Evolutionary conservation across 1,140 invertebrate species (phyloP).

Genomic region (Laodelphax striatellus): DNA sequence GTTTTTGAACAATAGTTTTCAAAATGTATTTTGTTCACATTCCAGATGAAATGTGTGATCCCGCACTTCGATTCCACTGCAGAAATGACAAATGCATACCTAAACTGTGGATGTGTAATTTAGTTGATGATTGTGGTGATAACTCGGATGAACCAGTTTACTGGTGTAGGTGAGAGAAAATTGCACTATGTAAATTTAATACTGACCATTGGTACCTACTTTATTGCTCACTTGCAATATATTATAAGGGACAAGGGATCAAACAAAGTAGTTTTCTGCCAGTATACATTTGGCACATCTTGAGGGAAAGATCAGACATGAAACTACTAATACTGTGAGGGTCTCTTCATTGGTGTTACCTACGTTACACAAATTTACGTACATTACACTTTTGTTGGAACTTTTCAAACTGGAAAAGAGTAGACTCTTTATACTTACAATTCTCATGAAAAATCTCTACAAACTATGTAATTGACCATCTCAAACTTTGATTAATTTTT

Average conservation of each 20-base stretch:
- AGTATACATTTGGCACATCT: too few species aligned
- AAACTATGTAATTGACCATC: too few species aligned
- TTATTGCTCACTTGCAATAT: background rate
- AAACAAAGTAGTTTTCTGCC: too few species aligned
- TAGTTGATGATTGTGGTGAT: constrained; percentile 86
- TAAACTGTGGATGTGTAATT: constrained; percentile 91
- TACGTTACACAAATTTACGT: background rate
- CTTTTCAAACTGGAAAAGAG: background rate
- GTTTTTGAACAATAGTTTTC: too few species aligned
- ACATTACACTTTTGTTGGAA: background rate
- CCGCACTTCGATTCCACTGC: constrained; percentile 67
- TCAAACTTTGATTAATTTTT: too few species aligned
- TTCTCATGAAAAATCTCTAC: too few species aligned
- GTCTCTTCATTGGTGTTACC: too few species aligned
- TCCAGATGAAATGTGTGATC: constrained; percentile 64
- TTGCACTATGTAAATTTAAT: background rate
- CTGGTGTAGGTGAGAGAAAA: constrained; percentile 49
- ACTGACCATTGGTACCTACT: background rate
- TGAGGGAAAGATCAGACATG: background rate
- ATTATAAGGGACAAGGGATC: too few species aligned
- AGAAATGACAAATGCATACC: constrained; percentile 93
- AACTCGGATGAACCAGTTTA: constrained; percentile 89
- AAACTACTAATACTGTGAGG: background rate
- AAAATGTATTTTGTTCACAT: constrained; percentile 3
- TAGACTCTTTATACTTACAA: too few species aligned